These are phyloP conservation scores for Epiblema foenella DNA, from an alignment of 2,888 invertebrate genomes.

Conservation along the genomic window DNA sequence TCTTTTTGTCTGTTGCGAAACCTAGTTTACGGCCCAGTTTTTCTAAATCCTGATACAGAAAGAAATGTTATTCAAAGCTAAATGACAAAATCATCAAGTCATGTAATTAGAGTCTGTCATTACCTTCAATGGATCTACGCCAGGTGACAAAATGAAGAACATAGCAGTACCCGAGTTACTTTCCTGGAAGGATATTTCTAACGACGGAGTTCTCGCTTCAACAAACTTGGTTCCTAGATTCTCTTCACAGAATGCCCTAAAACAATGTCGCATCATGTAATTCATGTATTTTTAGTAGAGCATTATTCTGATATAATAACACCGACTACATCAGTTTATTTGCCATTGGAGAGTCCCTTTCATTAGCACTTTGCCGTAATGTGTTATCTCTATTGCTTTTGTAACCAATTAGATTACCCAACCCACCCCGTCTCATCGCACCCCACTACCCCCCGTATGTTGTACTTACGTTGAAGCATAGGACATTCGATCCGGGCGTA, in stretches of 20 bases:
- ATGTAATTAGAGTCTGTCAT: background rate
- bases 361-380: too few species aligned
- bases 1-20: slow-evolving; percentile 90
- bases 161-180: slow-evolving; percentile 93
- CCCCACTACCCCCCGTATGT: background rate
- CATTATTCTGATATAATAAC: background rate
- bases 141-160: slow-evolving; percentile 97
- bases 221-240: slow-evolving; percentile 93
- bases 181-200: slow-evolving; percentile 94
- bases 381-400: background rate
- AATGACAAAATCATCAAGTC: background rate
- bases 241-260: slow-evolving; percentile 93
- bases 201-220: slow-evolving; percentile 91
- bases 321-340: too few species aligned
- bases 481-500: slow-evolving; percentile 97
- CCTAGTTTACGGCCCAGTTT: slow-evolving; percentile 92
- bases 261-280: slow-evolving; percentile 37
- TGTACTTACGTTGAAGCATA: slow-evolving; percentile 90
- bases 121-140: slow-evolving; percentile 96
- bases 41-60: slow-evolving; percentile 90
- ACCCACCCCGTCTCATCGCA: background rate
- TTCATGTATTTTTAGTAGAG: background rate
- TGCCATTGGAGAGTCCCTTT: too few species aligned
- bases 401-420: background rate
- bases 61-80: background rate